Percentiles rank a stretch among this genome's conserved stretches.
Conservation (phyloP, 2,888 invertebrate species). For the Ophion obscuratus region DNA sequence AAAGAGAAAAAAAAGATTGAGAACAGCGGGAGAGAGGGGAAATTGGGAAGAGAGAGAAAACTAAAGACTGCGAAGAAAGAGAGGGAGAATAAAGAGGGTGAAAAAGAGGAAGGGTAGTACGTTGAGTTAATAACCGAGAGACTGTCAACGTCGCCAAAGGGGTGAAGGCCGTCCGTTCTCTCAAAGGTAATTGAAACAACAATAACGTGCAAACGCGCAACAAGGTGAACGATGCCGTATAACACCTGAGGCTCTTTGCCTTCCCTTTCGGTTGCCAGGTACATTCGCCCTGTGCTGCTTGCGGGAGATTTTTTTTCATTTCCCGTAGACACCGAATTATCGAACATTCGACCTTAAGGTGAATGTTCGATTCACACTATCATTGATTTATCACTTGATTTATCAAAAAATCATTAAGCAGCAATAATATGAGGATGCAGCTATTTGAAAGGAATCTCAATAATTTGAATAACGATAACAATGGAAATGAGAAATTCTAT, state of each 20-base stretch:
- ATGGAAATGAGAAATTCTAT: too few species aligned
- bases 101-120: conserved; percentile 64
- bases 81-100: conserved; percentile 67
- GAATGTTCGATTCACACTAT: too few species aligned
- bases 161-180: conserved; percentile 62
- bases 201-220: conserved; percentile 77
- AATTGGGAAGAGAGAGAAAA: conserved; percentile 64
- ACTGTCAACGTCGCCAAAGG: conserved; percentile 68
- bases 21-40: conserved; percentile 65
- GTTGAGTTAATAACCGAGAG: conserved; percentile 70
- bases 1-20: conserved; percentile 59
- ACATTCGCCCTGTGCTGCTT: background rate
- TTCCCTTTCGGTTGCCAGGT: conserved; percentile 3
- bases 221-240: conserved; percentile 74
- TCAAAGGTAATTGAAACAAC: conserved; percentile 79
- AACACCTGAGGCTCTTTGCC: conserved; percentile 71
- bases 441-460: too few species aligned
- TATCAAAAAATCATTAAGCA: too few species aligned
- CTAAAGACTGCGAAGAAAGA: conserved; percentile 61
- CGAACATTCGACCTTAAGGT: too few species aligned
- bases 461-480: too few species aligned
- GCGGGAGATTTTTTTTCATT: background rate
- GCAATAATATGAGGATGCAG: too few species aligned
- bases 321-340: too few species aligned
- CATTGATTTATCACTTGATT: too few species aligned